Base-by-base conservation (phyloP, 2,113 vertebrate species). In the Eleginops maclovinus region DNA sequence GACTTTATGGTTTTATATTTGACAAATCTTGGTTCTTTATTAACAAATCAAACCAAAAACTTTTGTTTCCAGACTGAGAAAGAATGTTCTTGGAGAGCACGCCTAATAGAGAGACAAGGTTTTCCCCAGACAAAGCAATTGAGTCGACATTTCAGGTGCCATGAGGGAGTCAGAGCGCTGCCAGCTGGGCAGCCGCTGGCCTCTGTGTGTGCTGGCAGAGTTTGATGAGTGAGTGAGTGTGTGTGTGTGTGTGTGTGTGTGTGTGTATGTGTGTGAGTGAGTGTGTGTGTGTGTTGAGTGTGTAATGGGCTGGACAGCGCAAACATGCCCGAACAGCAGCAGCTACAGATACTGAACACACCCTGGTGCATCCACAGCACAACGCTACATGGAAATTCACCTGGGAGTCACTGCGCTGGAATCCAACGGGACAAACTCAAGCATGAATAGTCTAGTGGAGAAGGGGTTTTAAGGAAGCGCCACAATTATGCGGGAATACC, bases 101-200 rank as follows among this genome's bases (percentile, higher is more conserved):
- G 46, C 36, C 59, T 68, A 77, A 87, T 86, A 77, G 54, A 86
- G 83, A 86, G 54, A 41, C 62, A 26, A 79, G 77, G 36, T 79
- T 83, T 67, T 51, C 75, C 78, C 73, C 68, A 65, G 79, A 85
- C 76, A 47, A 47, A 79, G 68, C 82, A 66, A 85, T 73, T 58
- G 59, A 88, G 81, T 71, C 40, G 61, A 82, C 72, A 72, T 86
- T 88, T 87, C 44, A 14, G 75, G 28, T 61, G 61, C 82, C 87
- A 65, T 13, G 40, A 68, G 77, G 79, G 85, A 85, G 54, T 40
- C 56, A 0, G 63, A 75, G 77, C 43, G 19, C 1, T 76, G 87
- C 87, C 89, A 88, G 84, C 79, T 87, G 89, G 86, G 77, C 83
- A 46, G 64, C 59, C 58, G 43, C 73, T 81, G 79, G 60, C 72